Base-by-base conservation (phyloP, 2,888 invertebrate genomes). In the Tromatobia lineatoria region DNA sequence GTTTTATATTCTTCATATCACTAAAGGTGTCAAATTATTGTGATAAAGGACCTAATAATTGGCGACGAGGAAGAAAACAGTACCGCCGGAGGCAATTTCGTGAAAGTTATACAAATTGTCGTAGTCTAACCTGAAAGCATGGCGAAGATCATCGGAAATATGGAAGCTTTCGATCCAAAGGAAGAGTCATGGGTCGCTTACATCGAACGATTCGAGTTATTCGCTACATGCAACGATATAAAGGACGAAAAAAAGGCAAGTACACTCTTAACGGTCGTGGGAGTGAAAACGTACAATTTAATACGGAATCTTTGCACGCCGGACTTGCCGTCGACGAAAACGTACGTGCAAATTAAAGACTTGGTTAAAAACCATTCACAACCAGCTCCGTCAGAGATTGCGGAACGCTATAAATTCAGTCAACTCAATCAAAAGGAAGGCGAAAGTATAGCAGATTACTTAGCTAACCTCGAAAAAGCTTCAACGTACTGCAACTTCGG, bases 261-360 rank as follows among this genome's bases (percentile, higher is more conserved):
- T 38, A 66, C 54, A 8, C 29, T 80, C n/a, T 25, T 20, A 66
- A 77, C 61, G 3, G 61, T 61, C 1, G 34, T 61, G 61, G 61
- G 61, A 61, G 29, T 29, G 2, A 61, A 61, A 77, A 45, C 50
- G n/a, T 82, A 71, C 34, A 57, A 50, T 38, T 64, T 71, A 20
- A 47, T 82, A 15, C 61, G 47, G 15, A 73, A 85, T 29, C 83
- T 80, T 59, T 85, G 85, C 50, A 77, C 61, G 57, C 80, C 80
- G 42, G 13, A 20, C 10, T 13, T 52, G 38, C 85, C 77, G 64
- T 20, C n/a, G 13, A n/a, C 45, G 15, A 83, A 80, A 80, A 70
- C 73, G 1, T 80, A 38, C 15, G 54, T 64, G 15, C 34, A 77
- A 11, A 52, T 85, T 13, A 61, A 50, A 11, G 38, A 34, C 25